Percentiles rank a stretch among this genome's conserved stretches.
These are phyloP conservation scores for Microcebus griseorufus DNA, from an alignment of 2,113 vertebrate genomes.

Conservation along the genomic window DNA sequence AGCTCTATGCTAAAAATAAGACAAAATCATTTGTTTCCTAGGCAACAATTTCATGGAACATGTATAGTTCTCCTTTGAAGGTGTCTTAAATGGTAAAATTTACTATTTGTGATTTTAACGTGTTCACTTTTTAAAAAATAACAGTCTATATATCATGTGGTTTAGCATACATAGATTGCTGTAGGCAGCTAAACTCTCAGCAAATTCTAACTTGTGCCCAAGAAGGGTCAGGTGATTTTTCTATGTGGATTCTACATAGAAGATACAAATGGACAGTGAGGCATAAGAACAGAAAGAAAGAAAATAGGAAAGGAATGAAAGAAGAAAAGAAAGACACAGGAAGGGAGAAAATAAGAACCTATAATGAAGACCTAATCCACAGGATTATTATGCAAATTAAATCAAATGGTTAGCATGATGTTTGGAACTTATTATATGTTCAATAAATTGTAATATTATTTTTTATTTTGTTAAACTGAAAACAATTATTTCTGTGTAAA, in stretches of 20 bases:
- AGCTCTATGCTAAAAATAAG: conserved; percentile 83
- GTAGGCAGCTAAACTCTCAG: conserved; percentile 26
- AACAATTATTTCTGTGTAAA: neutral
- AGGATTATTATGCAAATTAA: neutral
- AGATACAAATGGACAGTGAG: neutral
- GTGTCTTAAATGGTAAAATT: conserved; percentile 68
- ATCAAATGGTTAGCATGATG: neutral
- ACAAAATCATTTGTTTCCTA: conserved; percentile 83
- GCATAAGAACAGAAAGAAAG: neutral
- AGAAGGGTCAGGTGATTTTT: neutral
- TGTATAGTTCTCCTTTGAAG: conserved; percentile 48
- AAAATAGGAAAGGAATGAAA: neutral
- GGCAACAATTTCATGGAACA: conserved; percentile 73
- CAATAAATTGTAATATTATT: neutral
- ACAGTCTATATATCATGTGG: conserved; percentile 1
- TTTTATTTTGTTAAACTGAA: neutral
- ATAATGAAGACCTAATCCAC: neutral
- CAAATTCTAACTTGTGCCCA: neutral
- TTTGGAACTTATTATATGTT: neutral
- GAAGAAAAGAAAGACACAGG: neutral
- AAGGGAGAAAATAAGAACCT: neutral
- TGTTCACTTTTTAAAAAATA: conserved; percentile 60
- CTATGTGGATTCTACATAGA: neutral
- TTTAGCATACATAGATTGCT: conserved; percentile 50
- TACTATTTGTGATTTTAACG: conserved; percentile 74